Percentiles rank a stretch among this genome's conserved stretches.
These are phyloP conservation scores for Oxycera nigricornis DNA, from an alignment of 2,888 invertebrate genomes.

Conservation along the genomic window DNA sequence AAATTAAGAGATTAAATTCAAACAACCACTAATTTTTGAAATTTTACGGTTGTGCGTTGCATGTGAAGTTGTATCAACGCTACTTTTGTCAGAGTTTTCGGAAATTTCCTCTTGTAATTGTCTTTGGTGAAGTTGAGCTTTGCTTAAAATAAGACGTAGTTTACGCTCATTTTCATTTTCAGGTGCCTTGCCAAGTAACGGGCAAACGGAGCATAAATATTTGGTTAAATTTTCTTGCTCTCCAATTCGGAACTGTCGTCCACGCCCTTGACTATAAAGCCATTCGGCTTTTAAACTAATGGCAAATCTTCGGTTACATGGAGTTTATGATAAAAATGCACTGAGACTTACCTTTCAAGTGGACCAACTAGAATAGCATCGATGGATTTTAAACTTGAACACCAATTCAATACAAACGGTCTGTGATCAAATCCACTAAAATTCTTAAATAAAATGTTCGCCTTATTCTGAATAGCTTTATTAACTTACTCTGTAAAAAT, in stretches of 20 bases:
- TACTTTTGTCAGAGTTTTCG: slow-evolving; percentile 57
- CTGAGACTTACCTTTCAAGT: slow-evolving; percentile 74
- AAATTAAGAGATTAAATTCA: slow-evolving; percentile 32
- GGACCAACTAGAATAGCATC: slow-evolving; percentile 90
- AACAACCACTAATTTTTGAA: neutral
- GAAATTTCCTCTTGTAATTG: slow-evolving; percentile 76
- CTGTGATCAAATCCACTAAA: slow-evolving; percentile 87
- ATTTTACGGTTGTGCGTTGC: neutral
- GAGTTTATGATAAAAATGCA: slow-evolving; percentile 15
- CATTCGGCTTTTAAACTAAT: slow-evolving; percentile 89
- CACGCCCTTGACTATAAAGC: slow-evolving; percentile 94
- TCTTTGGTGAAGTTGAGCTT: slow-evolving; percentile 90
- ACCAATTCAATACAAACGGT: slow-evolving; percentile 93
- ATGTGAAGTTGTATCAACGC: neutral
- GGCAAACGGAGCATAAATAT: slow-evolving; percentile 84
- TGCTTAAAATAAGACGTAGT: slow-evolving; percentile 82
- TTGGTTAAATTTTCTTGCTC: slow-evolving; percentile 82
- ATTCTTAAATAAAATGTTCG: neutral
- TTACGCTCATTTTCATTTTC: slow-evolving; percentile 89
- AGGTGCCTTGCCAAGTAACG: slow-evolving; percentile 79
- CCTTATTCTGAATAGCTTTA: neutral
- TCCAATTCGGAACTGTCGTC: slow-evolving; percentile 84
- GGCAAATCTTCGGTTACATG: slow-evolving; percentile 6
- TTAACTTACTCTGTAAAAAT: slow-evolving; percentile 75
- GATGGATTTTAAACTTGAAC: slow-evolving; percentile 83